phyloP scores from a whole-genome alignment of 2,888 invertebrate species.

The Dolichomitus sp. region DNA sequence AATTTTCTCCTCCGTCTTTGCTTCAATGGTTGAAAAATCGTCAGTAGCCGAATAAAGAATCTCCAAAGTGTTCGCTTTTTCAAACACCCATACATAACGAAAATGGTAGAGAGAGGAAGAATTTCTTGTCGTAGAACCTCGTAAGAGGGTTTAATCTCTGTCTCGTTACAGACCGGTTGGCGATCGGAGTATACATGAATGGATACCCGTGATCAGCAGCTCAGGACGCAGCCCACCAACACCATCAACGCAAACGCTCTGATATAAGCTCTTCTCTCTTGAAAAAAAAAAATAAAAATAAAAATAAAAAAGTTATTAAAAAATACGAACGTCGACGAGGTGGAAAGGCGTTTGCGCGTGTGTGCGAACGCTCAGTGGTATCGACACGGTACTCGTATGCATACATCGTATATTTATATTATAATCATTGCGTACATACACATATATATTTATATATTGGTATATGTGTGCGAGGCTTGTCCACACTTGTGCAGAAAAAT shows the following conservation, averaged over 20 bases:
- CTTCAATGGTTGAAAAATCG: background rate
- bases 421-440: slow-evolving; percentile 68
- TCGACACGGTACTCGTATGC: slow-evolving; percentile 68
- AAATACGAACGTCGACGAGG: slow-evolving; percentile 12
- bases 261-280: slow-evolving; percentile 72
- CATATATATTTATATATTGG: slow-evolving; percentile 64
- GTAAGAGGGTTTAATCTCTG: slow-evolving; percentile 63
- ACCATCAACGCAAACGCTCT: slow-evolving; percentile 63
- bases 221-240: slow-evolving; percentile 83
- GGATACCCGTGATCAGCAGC: slow-evolving; percentile 85
- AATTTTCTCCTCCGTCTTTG: background rate
- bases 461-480: slow-evolving; percentile 68
- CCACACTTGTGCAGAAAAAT: slow-evolving; percentile 66
- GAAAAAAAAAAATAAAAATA: slow-evolving; percentile 15
- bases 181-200: slow-evolving; percentile 98
- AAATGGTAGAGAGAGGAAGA: slow-evolving; percentile 28
- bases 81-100: background rate
- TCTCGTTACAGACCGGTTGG: slow-evolving; percentile 94
- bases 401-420: slow-evolving; percentile 69
- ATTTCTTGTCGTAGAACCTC: slow-evolving; percentile 37
- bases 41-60: background rate
- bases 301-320: slow-evolving; percentile 9
- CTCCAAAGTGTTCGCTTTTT: background rate
- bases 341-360: slow-evolving; percentile 33
- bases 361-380: slow-evolving; percentile 40